Percentiles rank a stretch among this genome's conserved stretches.
These are phyloP conservation scores for Lasioglossum calceatum DNA, from an alignment of 2,888 invertebrate genomes.

Conservation along the genomic window DNA sequence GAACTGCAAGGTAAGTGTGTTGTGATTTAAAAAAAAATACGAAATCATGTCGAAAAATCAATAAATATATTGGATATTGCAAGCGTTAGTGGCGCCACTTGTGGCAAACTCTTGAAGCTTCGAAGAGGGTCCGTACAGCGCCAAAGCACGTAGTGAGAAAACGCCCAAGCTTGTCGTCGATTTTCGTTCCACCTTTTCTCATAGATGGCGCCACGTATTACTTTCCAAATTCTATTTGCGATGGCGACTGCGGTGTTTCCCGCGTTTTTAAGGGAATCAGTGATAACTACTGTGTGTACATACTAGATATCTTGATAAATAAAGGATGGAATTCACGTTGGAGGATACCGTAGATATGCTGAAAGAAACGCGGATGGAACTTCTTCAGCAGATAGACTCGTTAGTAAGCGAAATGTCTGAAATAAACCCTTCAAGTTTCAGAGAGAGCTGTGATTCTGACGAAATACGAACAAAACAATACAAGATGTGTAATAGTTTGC, in stretches of 20 bases:
- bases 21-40: too few species aligned
- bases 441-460: conserved; percentile 44
- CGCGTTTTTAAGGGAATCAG: background rate
- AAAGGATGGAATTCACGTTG: conserved; percentile 71
- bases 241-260: background rate
- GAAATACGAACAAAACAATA: conserved; percentile 67
- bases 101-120: background rate
- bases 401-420: conserved; percentile 64
- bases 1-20: background rate
- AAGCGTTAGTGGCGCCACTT: background rate
- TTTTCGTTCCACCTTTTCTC: background rate
- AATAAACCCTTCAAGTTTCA: conserved; percentile 58
- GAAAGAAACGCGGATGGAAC: conserved; percentile 63
- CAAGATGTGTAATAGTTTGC: conserved; percentile 61
- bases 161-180: background rate
- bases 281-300: background rate
- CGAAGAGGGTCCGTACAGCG: background rate
- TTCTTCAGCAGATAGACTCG: conserved; percentile 67
- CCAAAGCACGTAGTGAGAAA: background rate
- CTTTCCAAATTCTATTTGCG: background rate
- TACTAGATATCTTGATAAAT: background rate
- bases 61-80: background rate
- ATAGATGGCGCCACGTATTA: background rate
- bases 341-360: conserved; percentile 75
- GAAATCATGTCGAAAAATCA: too few species aligned